A percentile compares a stretch with the other conserved stretches of the same genome.
Evolutionary conservation across 1,140 invertebrate species (phyloP).

Genomic region (Mycetomoellerius zeteki): DNA sequence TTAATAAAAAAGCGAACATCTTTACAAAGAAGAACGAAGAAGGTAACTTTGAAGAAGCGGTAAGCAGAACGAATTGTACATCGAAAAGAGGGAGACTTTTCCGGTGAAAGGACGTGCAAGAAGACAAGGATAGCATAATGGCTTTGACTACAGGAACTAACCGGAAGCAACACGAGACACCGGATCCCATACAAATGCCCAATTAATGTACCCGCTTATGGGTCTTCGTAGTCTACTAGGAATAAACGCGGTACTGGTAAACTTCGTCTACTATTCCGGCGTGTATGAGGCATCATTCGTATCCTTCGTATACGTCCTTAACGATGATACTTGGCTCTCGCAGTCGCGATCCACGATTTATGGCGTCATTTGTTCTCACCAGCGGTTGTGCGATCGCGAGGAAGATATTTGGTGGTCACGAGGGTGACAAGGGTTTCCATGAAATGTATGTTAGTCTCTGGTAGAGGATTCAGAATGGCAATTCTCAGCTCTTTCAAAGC

Average conservation of each 20-base stretch:
- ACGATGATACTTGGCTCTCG: slow-evolving; percentile 37
- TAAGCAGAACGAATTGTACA: slow-evolving; percentile 1
- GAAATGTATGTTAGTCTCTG: slow-evolving; percentile 64
- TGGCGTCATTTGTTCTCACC: slow-evolving; percentile 59
- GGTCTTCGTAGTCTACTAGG: slow-evolving; percentile 46
- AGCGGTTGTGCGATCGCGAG: slow-evolving; percentile 57
- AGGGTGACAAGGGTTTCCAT: slow-evolving; percentile 60
- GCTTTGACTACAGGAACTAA: slow-evolving; percentile 57
- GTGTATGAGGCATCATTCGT: slow-evolving; percentile 56
- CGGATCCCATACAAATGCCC: slow-evolving; percentile 79
- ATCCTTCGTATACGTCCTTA: slow-evolving; percentile 54
- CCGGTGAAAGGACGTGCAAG: neutral
- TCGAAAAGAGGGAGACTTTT: slow-evolving; percentile 19
- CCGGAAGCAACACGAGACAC: slow-evolving; percentile 76
- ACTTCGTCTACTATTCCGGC: slow-evolving; percentile 41
- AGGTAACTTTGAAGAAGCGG: neutral
- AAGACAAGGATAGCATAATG: slow-evolving; percentile 33
- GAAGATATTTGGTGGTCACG: slow-evolving; percentile 63
- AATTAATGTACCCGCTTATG: slow-evolving; percentile 72
- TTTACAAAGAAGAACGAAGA: neutral
- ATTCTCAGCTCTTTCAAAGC: slow-evolving; percentile 49
- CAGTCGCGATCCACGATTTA: slow-evolving; percentile 68
- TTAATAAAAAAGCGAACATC: neutral
- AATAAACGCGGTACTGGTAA: slow-evolving; percentile 17
- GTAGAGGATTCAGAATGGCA: slow-evolving; percentile 32